Conservation (phyloP, 2,113 vertebrate species). For the Pardalotus punctatus region DNA sequence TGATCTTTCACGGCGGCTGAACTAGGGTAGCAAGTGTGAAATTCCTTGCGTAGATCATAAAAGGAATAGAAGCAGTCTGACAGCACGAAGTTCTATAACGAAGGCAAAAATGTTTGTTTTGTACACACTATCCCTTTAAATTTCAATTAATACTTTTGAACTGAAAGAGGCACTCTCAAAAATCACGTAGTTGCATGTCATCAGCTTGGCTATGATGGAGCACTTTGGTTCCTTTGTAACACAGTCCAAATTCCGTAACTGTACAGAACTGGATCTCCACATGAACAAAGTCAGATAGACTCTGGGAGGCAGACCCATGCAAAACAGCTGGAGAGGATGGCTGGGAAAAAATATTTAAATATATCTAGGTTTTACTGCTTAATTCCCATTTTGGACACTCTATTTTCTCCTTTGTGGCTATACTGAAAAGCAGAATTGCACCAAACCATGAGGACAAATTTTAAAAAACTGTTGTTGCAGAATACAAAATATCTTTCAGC, state of each 20-base stretch:
- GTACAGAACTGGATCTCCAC: background rate
- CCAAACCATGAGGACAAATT: background rate
- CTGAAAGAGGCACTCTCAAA: background rate
- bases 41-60: conserved; percentile 89
- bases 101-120: background rate
- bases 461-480: background rate
- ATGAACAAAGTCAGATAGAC: background rate
- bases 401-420: background rate
- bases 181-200: background rate
- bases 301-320: background rate
- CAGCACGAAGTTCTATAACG: conserved; percentile 85
- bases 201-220: background rate
- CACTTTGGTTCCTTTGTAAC: background rate
- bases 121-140: background rate
- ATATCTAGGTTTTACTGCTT: background rate
- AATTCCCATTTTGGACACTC: background rate
- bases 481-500: background rate
- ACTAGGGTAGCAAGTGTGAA: conserved; percentile 84
- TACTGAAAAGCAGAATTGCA: background rate
- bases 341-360: background rate
- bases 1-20: conserved; percentile 79
- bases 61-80: conserved; percentile 94
- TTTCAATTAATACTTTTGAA: background rate
- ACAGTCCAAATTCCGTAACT: background rate
- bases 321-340: background rate